Percentiles rank a stretch among this genome's conserved stretches.
Evolutionary conservation across 2,888 invertebrate genomes (phyloP).

Genomic region (Limenitis arthemis): DNA sequence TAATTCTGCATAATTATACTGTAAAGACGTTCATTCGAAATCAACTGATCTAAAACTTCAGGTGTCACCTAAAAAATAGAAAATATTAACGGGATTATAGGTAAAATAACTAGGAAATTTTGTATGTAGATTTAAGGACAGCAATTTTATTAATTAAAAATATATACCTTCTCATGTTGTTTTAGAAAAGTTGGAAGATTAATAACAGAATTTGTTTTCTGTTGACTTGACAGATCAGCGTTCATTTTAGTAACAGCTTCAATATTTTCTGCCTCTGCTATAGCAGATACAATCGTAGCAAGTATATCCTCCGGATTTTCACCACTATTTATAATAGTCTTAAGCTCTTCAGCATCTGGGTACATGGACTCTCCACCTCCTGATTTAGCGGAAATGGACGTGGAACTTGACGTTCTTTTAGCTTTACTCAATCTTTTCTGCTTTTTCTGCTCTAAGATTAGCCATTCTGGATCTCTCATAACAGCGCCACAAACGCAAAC

Average conservation of each 20-base stretch:
- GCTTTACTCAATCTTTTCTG: slow-evolving; percentile 64
- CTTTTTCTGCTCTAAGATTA: slow-evolving; percentile 76
- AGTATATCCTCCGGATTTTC: slow-evolving; percentile 77
- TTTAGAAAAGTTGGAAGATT: slow-evolving; percentile 85
- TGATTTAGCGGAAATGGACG: slow-evolving; percentile 61
- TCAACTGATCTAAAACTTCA: slow-evolving; percentile 78
- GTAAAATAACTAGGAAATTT: not conserved
- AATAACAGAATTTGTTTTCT: slow-evolving; percentile 77
- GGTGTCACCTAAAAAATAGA: slow-evolving; percentile 72
- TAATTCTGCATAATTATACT: slow-evolving; percentile 81
- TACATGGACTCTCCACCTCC: slow-evolving; percentile 72
- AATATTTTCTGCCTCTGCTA: slow-evolving; percentile 64
- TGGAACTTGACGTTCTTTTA: slow-evolving; percentile 64
- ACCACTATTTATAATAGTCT: slow-evolving; percentile 79
- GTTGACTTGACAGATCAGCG: slow-evolving; percentile 51
- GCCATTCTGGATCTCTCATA: slow-evolving; percentile 93
- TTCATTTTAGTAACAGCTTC: slow-evolving; percentile 63
- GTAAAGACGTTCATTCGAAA: slow-evolving; percentile 75
- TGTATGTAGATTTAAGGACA: not conserved
- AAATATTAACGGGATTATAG: not conserved
- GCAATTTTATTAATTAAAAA: not conserved
- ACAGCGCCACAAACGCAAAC: slow-evolving; percentile 89
- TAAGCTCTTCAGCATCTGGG: slow-evolving; percentile 77
- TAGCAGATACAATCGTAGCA: slow-evolving; percentile 73
- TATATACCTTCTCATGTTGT: slow-evolving; percentile 77